phyloP scores from a whole-genome alignment of 2,797 vertebrate species.

The Todus mexicanus region DNA sequence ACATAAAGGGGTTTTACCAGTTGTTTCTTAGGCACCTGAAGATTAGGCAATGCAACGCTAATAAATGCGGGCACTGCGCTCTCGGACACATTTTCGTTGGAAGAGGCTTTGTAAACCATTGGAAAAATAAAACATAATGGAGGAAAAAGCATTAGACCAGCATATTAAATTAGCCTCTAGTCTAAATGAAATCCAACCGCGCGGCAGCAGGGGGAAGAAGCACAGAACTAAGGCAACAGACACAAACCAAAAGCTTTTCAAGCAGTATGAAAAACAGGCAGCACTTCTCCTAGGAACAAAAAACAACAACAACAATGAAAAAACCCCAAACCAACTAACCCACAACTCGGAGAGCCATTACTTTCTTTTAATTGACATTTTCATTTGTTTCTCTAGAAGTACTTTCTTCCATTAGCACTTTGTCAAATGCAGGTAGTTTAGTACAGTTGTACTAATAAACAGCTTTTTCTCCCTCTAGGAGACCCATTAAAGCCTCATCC shows the following conservation, averaged over 20 bases:
- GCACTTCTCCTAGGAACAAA: neutral
- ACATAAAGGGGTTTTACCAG: neutral
- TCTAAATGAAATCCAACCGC: neutral
- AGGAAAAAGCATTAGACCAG: neutral
- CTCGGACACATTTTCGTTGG: neutral
- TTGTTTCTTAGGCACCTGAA: neutral
- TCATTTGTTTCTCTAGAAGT: conserved; percentile 13
- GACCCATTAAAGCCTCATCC: neutral
- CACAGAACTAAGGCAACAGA: neutral
- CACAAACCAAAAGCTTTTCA: neutral
- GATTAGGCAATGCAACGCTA: neutral
- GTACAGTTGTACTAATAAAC: conserved; percentile 10
- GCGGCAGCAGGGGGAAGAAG: neutral
- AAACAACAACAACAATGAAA: neutral
- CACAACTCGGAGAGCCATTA: neutral
- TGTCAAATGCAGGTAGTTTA: conserved; percentile 1
- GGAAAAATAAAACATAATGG: neutral
- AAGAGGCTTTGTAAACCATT: neutral
- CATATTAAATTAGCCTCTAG: neutral
- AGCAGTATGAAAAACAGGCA: neutral
- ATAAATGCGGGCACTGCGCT: neutral
- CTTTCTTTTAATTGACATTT: conserved; percentile 37
- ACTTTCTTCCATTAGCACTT: neutral
- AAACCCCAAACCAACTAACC: neutral
- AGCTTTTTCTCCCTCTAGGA: neutral